Base-by-base conservation (phyloP, 2,888 invertebrate species). In the Diogma glabrata region DNA sequence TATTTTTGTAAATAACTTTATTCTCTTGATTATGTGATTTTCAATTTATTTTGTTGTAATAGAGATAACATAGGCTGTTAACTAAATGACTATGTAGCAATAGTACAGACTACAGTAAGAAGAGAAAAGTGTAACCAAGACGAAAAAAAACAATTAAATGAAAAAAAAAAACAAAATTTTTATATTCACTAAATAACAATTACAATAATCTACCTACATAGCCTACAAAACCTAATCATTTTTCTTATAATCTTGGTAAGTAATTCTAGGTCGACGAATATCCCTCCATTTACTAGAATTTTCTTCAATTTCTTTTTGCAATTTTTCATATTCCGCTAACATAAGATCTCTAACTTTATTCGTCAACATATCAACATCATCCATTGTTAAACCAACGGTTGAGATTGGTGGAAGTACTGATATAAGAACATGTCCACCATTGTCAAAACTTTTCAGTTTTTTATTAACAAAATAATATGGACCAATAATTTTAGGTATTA, bases 401-500 rank as follows among this genome's bases (percentile, higher is more conserved):
- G 22, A 14, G n/a, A 48, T 48, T 48, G 30, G 30, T 12, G 19
- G 19, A 8, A 48, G 14, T 8, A 30, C n/a, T 8, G 17, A 14
- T 5, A 48, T 16, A 16, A 48, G 30, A 12, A 20, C 19, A 48
- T 30, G 48, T 1, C 48, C 48, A 16, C 9, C 9, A 6, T 19
- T 20, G 8, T 14, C 19, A 20, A 48, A 48, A 12, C 14, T 48
- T 33, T 48, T 48, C 12, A 19, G 19, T n/a, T 30, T 30, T n/a
- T n/a, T 17, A 33, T 48, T 33, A 33, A 19, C 14, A 10, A 33
- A 48, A 20, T 48, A 48, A 20, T 48, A 48, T 8, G 17, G 71
- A 16, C 87, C 87, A 51, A 88, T 79, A 14, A 89, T 86, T 2
- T 91, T 78, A 0, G 92, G 91, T 61, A 88, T 82, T 55, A 92